These are phyloP conservation scores for Amphimallon solstitiale DNA, from an alignment of 2,888 invertebrate species.

Conservation along the genomic window DNA sequence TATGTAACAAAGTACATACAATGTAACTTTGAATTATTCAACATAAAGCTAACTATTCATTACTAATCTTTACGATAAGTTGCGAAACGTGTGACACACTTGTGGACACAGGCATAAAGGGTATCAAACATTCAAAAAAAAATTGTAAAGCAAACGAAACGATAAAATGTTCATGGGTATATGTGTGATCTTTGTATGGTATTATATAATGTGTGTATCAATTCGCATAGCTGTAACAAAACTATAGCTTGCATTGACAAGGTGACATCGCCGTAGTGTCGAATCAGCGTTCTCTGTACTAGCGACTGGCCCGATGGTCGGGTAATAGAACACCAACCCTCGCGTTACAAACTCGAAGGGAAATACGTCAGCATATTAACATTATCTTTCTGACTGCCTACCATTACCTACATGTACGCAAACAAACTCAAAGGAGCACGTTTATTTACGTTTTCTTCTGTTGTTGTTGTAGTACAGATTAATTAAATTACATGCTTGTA, in stretches of 20 bases:
- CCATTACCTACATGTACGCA: neutral
- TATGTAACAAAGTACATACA: no score
- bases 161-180: no score
- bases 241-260: constrained; percentile 41
- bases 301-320: constrained; percentile 30
- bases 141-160: no score
- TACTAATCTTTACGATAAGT: no score
- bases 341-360: constrained; percentile 47
- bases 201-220: no score
- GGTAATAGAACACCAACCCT: constrained; percentile 48
- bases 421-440: constrained; percentile 43
- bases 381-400: constrained; percentile 17
- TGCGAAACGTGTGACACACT: no score
- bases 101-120: no score
- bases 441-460: constrained; percentile 38
- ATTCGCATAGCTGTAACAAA: no score
- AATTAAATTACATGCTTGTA: constrained; percentile 4
- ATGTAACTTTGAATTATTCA: no score
- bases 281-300: constrained; percentile 52
- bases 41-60: no score
- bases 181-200: no score
- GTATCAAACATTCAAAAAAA: no score
- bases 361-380: constrained; percentile 59
- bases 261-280: constrained; percentile 48
- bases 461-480: neutral